Evolutionary conservation across 2,797 vertebrate genomes (phyloP), one percentile per base, ranked within the genome.

Genomic region (Octomys mimax): DNA sequence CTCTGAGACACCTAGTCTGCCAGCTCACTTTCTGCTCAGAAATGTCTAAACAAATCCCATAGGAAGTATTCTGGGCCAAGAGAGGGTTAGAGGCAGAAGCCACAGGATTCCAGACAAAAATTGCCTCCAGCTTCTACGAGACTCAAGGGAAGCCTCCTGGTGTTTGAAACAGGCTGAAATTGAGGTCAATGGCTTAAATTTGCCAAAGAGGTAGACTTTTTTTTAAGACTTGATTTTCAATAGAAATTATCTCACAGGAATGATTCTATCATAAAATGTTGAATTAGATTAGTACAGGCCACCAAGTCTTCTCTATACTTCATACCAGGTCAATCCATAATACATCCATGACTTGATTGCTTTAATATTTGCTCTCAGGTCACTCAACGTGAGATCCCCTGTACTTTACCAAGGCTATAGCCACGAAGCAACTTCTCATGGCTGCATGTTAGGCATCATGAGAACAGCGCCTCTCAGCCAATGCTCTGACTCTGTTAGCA

Each of bases 61-160:
- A 71, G 36, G 19, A 71, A 92, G 7, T 54, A 62, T n/a, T 70
- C 8, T 36, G 12, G 36, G 46, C 18, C 78, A 86, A 62, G 24
- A 87, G 39, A 31, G 5, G 46, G 42, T 49, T 6, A 83, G 42
- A 92, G 31, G 21, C 11, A 90, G 80, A 81, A 36, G 26, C 39
- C 70, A 18, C 62, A 46, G n/a, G 24, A 61, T 82, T 92, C 82
- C 71, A 81, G 78, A 94, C n/a, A 91, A 89, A 86, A 6, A 81
- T 46, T 52, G 31, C 22, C 77, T 66, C 9, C 28, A 21, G 21
- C 42, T 78, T 75, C 10, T 64, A 24, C 2, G 16, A 46, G 49
- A 62, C 22, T 86, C 49, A 39, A 5, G 80, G 66, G 2, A 83
- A 57, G 46, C 28, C 64, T 46, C 36, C 75, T 42, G 24, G 13